Percentiles rank a stretch among this genome's conserved stretches.
phyloP scores from a whole-genome alignment of 2,113 vertebrate species.

The Aplodontia rufa region DNA sequence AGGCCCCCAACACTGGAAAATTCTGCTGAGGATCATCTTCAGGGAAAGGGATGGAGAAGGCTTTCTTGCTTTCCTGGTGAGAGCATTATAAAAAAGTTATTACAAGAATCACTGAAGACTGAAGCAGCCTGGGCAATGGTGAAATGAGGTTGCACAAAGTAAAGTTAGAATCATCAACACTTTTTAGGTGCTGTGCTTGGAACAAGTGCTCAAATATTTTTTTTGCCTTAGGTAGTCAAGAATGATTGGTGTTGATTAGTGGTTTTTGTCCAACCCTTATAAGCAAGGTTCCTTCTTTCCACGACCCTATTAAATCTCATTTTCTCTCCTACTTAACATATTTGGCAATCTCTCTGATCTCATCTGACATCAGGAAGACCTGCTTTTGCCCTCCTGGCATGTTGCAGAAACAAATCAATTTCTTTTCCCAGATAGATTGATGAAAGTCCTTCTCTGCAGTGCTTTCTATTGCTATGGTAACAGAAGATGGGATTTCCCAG shows the following conservation, averaged over 20 bases:
- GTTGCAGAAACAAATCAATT: slow-evolving; percentile 68
- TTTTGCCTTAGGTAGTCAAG: slow-evolving; percentile 22
- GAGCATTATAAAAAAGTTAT: neutral
- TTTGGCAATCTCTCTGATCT: slow-evolving; percentile 51
- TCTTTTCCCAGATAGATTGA: slow-evolving; percentile 37
- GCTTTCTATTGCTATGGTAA: slow-evolving; percentile 76
- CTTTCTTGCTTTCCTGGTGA: neutral
- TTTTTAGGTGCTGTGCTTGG: neutral
- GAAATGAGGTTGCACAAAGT: slow-evolving; percentile 37
- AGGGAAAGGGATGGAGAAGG: neutral
- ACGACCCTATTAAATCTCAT: slow-evolving; percentile 1
- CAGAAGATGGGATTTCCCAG: slow-evolving; percentile 67
- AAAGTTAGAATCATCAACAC: neutral
- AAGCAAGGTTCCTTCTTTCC: slow-evolving; percentile 20
- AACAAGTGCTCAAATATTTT: slow-evolving; percentile 34
- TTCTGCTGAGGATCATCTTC: neutral
- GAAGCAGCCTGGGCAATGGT: neutral
- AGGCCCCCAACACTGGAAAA: neutral
- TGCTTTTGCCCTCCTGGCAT: slow-evolving; percentile 31
- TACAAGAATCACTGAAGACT: neutral
- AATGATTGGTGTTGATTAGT: neutral
- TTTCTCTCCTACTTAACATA: neutral
- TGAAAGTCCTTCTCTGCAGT: slow-evolving; percentile 62
- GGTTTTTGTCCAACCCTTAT: neutral
- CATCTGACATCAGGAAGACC: slow-evolving; percentile 47